These are phyloP conservation scores for Cephus nigrinus DNA, from an alignment of 2,888 invertebrate genomes.

Conservation along the genomic window DNA sequence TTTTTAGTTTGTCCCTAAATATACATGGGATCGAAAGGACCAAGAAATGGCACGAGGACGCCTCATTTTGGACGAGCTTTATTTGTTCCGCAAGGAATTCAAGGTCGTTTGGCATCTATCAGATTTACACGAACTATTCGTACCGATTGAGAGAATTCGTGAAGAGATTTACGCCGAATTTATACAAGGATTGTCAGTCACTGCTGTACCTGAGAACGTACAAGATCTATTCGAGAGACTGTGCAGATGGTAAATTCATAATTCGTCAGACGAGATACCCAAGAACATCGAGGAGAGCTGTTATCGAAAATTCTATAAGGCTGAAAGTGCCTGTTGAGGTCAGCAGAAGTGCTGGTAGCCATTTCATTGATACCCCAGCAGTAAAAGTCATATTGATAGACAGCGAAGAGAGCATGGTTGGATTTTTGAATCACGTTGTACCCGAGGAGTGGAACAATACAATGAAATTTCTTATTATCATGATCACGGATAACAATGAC, in stretches of 20 bases:
- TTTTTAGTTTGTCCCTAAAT: not conserved
- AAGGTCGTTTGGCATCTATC: not conserved
- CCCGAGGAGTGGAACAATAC: not conserved
- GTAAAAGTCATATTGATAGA: not conserved
- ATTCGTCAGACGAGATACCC: not conserved
- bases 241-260: not conserved
- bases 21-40: not conserved
- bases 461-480: not conserved
- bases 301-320: not conserved
- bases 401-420: not conserved
- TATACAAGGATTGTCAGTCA: not conserved
- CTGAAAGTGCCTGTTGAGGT: not conserved
- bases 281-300: not conserved
- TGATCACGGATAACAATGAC: not conserved
- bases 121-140: not conserved
- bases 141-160: not conserved
- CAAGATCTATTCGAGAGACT: not conserved
- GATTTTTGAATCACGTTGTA: not conserved
- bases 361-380: constrained; percentile 5
- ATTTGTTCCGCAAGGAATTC: not conserved
- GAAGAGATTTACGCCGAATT: not conserved
- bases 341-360: not conserved
- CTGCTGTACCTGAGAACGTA: not conserved
- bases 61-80: not conserved
- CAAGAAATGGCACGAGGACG: not conserved